Percentiles rank a stretch among this genome's conserved stretches.
These are phyloP conservation scores for Drosophila repleta DNA, from an alignment of 1,140 invertebrate genomes.

Conservation along the genomic window DNA sequence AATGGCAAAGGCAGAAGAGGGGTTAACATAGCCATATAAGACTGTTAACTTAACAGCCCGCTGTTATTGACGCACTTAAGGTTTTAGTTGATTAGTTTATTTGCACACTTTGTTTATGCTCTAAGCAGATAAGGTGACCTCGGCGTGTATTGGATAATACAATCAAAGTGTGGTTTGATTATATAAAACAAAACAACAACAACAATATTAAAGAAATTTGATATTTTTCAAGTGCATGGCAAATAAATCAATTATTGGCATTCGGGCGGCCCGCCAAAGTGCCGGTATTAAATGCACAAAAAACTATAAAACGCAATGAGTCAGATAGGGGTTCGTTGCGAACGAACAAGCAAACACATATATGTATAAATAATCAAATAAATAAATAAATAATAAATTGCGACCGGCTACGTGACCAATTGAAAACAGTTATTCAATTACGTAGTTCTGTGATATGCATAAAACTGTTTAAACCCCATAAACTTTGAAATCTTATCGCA, in stretches of 20 bases:
- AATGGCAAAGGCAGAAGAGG: neutral
- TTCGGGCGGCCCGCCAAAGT: constrained; percentile 1
- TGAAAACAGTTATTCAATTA: constrained; percentile 21
- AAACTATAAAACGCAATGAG: constrained; percentile 8
- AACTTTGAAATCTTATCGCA: constrained; percentile 46
- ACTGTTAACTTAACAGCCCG: neutral
- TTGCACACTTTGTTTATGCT: neutral
- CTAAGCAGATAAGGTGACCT: constrained; percentile 5
- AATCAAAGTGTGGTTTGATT: neutral
- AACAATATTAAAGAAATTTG: too few relatives aligned
- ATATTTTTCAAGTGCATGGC: neutral
- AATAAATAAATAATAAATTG: constrained; percentile 5
- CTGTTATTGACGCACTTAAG: neutral
- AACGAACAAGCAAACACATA: neutral
- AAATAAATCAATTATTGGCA: constrained; percentile 30
- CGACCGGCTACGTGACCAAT: constrained; percentile 69
- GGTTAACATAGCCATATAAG: neutral
- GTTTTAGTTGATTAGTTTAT: neutral
- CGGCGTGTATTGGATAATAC: constrained; percentile 10
- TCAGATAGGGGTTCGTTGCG: constrained; percentile 9
- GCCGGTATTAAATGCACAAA: constrained; percentile 1
- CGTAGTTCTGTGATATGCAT: constrained; percentile 35
- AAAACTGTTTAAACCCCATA: constrained; percentile 29
- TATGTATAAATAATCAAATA: constrained; percentile 1
- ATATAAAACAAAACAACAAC: too few relatives aligned